These are phyloP conservation scores for Volucella inanis DNA, from an alignment of 2,888 invertebrate species.

Conservation along the genomic window DNA sequence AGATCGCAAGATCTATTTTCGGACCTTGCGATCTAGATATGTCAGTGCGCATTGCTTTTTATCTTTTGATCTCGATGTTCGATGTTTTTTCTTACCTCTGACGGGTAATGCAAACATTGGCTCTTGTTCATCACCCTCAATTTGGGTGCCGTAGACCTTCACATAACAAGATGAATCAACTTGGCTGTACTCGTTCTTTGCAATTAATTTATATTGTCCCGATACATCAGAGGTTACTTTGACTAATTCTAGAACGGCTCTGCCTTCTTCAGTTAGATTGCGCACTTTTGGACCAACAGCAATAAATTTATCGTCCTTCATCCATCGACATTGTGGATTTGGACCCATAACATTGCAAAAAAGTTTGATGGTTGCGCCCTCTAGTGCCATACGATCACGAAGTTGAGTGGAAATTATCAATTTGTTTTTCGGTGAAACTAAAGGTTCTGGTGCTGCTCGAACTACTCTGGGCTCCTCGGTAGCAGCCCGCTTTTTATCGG, in stretches of 20 bases:
- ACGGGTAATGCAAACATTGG: constrained; percentile 85
- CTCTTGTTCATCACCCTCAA: constrained; percentile 81
- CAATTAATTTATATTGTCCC: constrained; percentile 92
- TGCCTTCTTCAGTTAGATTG: constrained; percentile 87
- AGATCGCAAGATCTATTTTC: constrained; percentile 77
- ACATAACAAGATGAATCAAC: constrained; percentile 89
- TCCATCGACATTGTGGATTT: constrained; percentile 89
- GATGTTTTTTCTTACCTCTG: constrained; percentile 84
- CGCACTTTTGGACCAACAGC: constrained; percentile 85
- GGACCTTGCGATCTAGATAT: constrained; percentile 79
- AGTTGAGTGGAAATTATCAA: constrained; percentile 88
- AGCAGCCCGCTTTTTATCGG: constrained; percentile 80
- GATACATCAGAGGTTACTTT: constrained; percentile 87
- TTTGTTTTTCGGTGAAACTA: constrained; percentile 82
- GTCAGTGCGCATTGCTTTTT: constrained; percentile 61
- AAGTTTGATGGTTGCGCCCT: constrained; percentile 89
- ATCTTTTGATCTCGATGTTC: constrained; percentile 50
- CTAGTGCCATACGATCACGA: constrained; percentile 90
- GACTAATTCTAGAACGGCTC: constrained; percentile 89
- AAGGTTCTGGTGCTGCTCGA: constrained; percentile 78
- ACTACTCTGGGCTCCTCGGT: constrained; percentile 76
- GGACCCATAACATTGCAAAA: constrained; percentile 90
- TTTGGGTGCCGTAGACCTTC: constrained; percentile 81
- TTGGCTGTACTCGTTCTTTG: constrained; percentile 89
- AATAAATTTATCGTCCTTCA: constrained; percentile 87